Evolutionary conservation across 2,797 vertebrate species (phyloP), one percentile per base, ranked within the genome.

Genomic region (Chaetophractus vellerosus): DNA sequence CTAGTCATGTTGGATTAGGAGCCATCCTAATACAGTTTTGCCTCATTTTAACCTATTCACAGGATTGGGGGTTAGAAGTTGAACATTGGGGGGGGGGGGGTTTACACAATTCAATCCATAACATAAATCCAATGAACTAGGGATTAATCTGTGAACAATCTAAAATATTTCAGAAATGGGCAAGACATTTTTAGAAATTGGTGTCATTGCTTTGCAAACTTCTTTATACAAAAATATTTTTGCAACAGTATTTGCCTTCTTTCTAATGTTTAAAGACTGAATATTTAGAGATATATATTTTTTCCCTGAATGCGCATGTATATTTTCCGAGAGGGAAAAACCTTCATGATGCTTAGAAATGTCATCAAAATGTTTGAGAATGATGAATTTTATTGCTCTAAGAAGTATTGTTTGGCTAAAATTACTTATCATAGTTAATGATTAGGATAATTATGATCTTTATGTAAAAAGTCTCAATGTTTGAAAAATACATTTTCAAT

Each of bases 111-210:
- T 52, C 50, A 16, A 52, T 52, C 50, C 14, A 52, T 52, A 52
- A 52, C 14, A 2, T 59, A 80, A 72, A 15, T 21, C n/a, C 50
- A 88, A 38, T 61, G 31, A 93, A 31, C 16, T 72, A 76, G 16
- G 9, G 9, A 9, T 81, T 80, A 75, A 86, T 76, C 57, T 74
- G 6, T 8, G 26, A 89, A 52, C 3, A 64, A 72, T 31, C 18
- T 59, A 31, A 90, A 88, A 68, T 83, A 94, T 79, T 93, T 88
- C 64, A 84, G 90, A 95, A n/a, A 21, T 41, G 88, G 5, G 4
- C 15, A 82, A 79, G 14, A 9, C 5, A 59, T 36, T 78, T 94
- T 76, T 76, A 83, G 38, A 83, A 91, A 61, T 19, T 41, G 21
- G 6, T 0, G 75, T 79, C 92, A 28, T 69, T 91, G 36, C 19